Base-by-base conservation (phyloP, 2,113 vertebrate species). In the Xerus inauris region DNA sequence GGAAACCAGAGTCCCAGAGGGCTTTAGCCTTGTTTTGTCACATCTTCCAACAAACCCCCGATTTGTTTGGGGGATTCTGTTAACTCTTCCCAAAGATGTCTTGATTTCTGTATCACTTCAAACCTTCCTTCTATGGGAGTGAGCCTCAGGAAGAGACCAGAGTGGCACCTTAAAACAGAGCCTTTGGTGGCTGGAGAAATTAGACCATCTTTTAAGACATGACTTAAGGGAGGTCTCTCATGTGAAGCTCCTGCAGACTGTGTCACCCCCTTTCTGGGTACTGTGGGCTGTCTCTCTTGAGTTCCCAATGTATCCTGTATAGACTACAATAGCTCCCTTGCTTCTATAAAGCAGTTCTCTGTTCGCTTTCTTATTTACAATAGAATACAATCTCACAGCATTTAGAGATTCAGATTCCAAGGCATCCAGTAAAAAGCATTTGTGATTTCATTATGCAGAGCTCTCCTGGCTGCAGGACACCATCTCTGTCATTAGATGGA, bases 401-500 rank as follows among this genome's bases (percentile, higher is more conserved):
- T 47, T 88, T 57, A 69, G 42, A 77, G 93, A 80, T 96, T 30
- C 5, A 82, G 19, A n/a, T 80, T 14, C 49, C 22, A 72, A 57
- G 75, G 64, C 30, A 64, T 7, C 22, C 16, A 24, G 38, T 20
- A 26, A 59, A 57, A 80, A 71, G 12, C 35, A 12, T 9, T 26
- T 1, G 7, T 32, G 4, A 10, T 19, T 75, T 19, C 0, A 0
- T 20, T 4, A 16, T 2, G 2, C 38, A n/a, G 24, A 38, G 1
- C 3, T 24, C 3, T 28, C 5, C 5, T 2, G 40, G 3, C 42
- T 17, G 0, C 3, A 10, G 2, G 14, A 8, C 0, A 7, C 5
- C 2, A 16, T 22, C 40, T 45, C 7, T 94, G 8, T 57, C 6
- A 1, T 26, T 38, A 32, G 17, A 22, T 2, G 7, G 28, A 47